phyloP scores from a whole-genome alignment of 2,888 invertebrate genomes.

The Ecliptopera silaceata region DNA sequence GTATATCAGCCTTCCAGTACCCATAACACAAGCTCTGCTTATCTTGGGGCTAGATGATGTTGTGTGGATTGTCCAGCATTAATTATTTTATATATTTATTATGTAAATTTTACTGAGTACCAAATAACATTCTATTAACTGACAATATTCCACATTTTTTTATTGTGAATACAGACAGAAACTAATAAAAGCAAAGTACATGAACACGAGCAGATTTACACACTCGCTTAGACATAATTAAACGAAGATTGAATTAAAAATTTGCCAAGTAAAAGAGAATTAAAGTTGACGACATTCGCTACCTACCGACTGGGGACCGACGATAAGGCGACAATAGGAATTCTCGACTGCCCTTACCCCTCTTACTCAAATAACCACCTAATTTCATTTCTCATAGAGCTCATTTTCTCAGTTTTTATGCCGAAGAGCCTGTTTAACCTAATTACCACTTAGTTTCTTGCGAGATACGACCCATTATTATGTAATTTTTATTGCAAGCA shows the following conservation, averaged over 20 bases:
- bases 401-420: constrained; percentile 40
- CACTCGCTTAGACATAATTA: constrained; percentile 37
- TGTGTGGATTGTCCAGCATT: too few species aligned
- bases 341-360: constrained; percentile 61
- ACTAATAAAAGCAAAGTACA: not conserved
- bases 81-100: too few species aligned
- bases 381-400: constrained; percentile 49
- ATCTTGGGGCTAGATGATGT: too few species aligned
- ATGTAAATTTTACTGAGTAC: too few species aligned
- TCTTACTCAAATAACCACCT: constrained; percentile 65
- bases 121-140: not conserved
- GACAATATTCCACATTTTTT: not conserved
- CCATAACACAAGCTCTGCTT: too few species aligned
- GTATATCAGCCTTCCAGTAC: too few species aligned
- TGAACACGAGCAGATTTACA: constrained; percentile 6
- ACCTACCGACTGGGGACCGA: constrained; percentile 60
- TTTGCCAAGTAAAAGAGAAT: constrained; percentile 69
- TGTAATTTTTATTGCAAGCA: constrained; percentile 46
- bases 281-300: constrained; percentile 68
- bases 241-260: constrained; percentile 69
- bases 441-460: constrained; percentile 64
- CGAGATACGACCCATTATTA: constrained; percentile 57
- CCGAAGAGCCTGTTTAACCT: constrained; percentile 54
- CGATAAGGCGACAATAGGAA: constrained; percentile 78
- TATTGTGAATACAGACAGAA: not conserved